A percentile compares a stretch with the other conserved stretches of the same genome.
phyloP scores from a whole-genome alignment of 2,113 vertebrate genomes.

The Stercorarius parasiticus region DNA sequence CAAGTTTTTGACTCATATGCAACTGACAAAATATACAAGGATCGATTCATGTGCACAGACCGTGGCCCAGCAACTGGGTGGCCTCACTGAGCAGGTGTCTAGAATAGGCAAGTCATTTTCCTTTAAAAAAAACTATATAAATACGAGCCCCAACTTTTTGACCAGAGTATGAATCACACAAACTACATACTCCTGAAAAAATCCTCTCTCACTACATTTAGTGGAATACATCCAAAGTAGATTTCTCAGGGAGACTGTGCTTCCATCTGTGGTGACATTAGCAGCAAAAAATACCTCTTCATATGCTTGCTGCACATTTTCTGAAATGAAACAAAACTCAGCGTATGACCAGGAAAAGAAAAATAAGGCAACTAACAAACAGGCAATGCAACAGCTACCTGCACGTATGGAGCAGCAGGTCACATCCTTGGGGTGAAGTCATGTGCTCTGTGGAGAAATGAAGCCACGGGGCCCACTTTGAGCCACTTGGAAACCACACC shows the following conservation, averaged over 20 bases:
- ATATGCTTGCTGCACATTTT: background rate
- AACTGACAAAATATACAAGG: background rate
- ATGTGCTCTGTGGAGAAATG: background rate
- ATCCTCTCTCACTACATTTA: background rate
- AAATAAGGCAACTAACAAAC: background rate
- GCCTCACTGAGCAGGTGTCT: background rate
- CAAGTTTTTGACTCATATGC: background rate
- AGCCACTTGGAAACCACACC: background rate
- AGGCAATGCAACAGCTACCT: background rate
- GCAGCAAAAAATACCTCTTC: background rate
- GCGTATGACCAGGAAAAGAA: background rate
- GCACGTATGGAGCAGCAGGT: background rate
- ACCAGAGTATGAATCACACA: background rate
- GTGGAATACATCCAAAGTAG: background rate
- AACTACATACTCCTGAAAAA: background rate
- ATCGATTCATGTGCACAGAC: background rate
- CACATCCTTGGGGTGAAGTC: background rate
- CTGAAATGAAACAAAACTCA: background rate
- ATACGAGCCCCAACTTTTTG: background rate
- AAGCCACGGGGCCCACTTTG: rapidly evolving
- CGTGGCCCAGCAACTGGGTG: background rate
- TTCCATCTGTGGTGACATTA: background rate
- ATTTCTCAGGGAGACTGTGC: background rate
- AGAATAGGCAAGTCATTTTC: background rate
- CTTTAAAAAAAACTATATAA: background rate